These are phyloP conservation scores for Sitta carolinensis DNA, from an alignment of 2,797 vertebrate species.

Conservation along the genomic window DNA sequence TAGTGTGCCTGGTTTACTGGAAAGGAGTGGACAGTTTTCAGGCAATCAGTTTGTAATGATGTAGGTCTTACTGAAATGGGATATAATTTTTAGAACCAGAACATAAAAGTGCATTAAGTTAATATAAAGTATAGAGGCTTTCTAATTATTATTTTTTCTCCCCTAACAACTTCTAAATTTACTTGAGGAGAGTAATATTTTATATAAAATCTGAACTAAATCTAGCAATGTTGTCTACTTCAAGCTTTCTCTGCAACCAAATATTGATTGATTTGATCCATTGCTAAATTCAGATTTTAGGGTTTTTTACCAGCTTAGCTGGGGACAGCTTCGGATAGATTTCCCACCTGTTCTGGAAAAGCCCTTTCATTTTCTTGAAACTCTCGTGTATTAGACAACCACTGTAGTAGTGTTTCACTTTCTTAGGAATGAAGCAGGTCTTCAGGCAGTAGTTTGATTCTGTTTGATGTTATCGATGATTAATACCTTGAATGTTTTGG, in stretches of 20 bases:
- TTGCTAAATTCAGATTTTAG: background rate
- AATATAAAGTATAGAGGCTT: fast-evolving
- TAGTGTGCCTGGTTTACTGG: background rate
- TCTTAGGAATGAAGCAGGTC: background rate
- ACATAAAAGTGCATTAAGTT: background rate
- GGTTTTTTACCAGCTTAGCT: fast-evolving
- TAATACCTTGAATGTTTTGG: background rate
- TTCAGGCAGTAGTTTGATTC: background rate
- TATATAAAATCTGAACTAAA: background rate
- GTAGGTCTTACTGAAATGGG: background rate
- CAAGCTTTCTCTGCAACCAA: background rate
- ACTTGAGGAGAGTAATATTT: background rate
- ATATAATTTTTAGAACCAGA: background rate
- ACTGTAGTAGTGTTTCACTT: background rate
- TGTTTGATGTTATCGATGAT: background rate
- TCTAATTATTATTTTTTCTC: background rate
- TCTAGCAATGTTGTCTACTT: background rate
- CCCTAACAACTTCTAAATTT: background rate
- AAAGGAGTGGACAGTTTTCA: background rate
- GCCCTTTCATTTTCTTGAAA: background rate
- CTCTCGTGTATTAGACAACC: background rate
- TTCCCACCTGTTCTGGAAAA: background rate
- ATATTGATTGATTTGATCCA: background rate
- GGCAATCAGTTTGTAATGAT: background rate
- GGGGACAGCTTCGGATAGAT: background rate